Base-by-base conservation (phyloP, 2,888 invertebrate species). In the Resseliella maxima region DNA sequence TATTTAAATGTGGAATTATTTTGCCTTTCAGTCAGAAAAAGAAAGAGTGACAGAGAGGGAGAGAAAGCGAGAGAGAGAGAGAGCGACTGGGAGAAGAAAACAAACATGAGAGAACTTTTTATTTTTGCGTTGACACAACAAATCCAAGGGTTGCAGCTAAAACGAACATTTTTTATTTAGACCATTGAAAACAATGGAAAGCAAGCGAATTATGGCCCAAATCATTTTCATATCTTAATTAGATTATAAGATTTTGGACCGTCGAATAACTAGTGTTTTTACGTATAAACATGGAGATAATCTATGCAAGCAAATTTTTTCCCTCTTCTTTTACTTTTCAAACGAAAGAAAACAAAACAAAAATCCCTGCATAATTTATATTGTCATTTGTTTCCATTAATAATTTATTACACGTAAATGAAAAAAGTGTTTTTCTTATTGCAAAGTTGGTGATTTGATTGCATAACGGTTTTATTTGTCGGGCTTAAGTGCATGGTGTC, bases 211-310 rank as follows among this genome's bases (percentile, higher is more conserved):
- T 59, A 24, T 10, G 24, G 24, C n/a, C 1, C 59, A 59, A 24
- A 59, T 59, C n/a, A 59, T 59, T 59, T 59, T 59, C 24, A 59
- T 24, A 24, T 59, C 24, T 15, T 59, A 59, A 59, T 59, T 59
- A 24, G 59, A 59, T 59, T 59, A 59, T 59, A 24, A 24, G 59
- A 18, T 59, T 59, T 59, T 59, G 59, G 59, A 6, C 12, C 1
- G 12, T 8, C 41, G 12, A 41, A 41, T n/a, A n/a, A n/a, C n/a
- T n/a, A n/a, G n/a, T n/a, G n/a, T n/a, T n/a, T n/a, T n/a, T n/a
- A n/a, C n/a, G n/a, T n/a, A n/a, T n/a, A n/a, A n/a, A n/a, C n/a
- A n/a, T n/a, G n/a, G n/a, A n/a, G n/a, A n/a, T n/a, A n/a, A n/a
- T n/a, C n/a, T n/a, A n/a, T n/a, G n/a, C n/a, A n/a, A n/a, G n/a